Evolutionary conservation across 2,797 vertebrate genomes (phyloP).

Genomic region (Staurois parvus): DNA sequence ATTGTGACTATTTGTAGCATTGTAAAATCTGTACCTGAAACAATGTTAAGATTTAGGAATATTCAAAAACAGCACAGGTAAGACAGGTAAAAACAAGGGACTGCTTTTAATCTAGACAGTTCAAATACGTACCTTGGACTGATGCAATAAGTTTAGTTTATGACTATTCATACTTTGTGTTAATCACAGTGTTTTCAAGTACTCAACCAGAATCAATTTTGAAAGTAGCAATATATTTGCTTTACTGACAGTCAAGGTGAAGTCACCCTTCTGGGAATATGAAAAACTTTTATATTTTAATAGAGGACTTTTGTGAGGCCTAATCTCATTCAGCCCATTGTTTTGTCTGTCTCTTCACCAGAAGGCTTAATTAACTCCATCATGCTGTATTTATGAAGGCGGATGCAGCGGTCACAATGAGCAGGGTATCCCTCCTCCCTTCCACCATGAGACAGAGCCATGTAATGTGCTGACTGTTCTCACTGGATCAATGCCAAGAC

Average conservation of each 20-base stretch:
- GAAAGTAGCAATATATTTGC: neutral
- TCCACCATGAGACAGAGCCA: slow-evolving; percentile 62
- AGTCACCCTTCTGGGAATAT: neutral
- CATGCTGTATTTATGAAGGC: slow-evolving; percentile 33
- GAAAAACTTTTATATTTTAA: neutral
- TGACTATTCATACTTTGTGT: neutral
- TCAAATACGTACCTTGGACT: neutral
- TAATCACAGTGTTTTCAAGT: neutral
- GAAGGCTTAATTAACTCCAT: slow-evolving; percentile 43
- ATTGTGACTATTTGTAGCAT: no score
- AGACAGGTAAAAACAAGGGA: no score
- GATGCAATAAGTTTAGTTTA: neutral
- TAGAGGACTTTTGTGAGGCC: neutral
- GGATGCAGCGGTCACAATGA: slow-evolving; percentile 27
- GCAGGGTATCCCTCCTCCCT: slow-evolving; percentile 14
- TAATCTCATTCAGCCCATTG: slow-evolving; percentile 11
- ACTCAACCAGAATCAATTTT: neutral
- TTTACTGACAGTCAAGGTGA: neutral
- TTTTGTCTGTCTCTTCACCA: slow-evolving; percentile 2
- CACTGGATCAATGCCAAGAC: slow-evolving; percentile 48
- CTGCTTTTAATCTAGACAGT: no score
- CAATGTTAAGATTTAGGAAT: no score
- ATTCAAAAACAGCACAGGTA: no score
- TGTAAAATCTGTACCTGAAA: no score
- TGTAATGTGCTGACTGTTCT: slow-evolving; percentile 14